These are phyloP conservation scores for Micropoecilia bifurca DNA, from an alignment of 2,797 vertebrate species.

Conservation along the genomic window DNA sequence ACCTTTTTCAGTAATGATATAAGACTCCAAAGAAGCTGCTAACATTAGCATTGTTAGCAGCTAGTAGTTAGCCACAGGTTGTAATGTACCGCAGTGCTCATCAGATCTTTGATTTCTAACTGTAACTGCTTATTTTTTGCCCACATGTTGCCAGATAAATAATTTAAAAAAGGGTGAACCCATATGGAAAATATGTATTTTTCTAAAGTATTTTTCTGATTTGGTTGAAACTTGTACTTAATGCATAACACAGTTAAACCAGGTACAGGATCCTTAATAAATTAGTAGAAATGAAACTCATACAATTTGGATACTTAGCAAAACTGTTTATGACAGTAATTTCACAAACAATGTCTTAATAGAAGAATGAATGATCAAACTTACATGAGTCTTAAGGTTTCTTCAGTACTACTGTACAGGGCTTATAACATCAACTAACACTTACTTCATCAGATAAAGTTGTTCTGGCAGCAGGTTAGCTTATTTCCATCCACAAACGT, in stretches of 20 bases:
- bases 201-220: not conserved
- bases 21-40: not conserved
- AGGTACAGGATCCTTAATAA: too few relatives aligned
- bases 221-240: not conserved
- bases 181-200: not conserved
- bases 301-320: too few relatives aligned
- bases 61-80: not conserved
- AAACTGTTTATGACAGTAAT: too few relatives aligned
- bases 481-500: not conserved
- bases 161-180: not conserved
- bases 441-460: not conserved
- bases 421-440: not conserved
- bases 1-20: not conserved
- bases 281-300: too few relatives aligned
- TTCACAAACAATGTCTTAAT: too few relatives aligned
- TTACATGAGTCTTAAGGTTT: not conserved
- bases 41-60: not conserved
- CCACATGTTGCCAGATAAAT: not conserved
- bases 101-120: not conserved
- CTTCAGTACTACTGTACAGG: not conserved
- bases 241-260: not conserved
- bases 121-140: not conserved
- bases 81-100: not conserved
- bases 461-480: not conserved
- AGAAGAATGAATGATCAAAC: too few relatives aligned